These are phyloP conservation scores for Seriola rivoliana DNA, from an alignment of 2,113 vertebrate species.

Conservation along the genomic window DNA sequence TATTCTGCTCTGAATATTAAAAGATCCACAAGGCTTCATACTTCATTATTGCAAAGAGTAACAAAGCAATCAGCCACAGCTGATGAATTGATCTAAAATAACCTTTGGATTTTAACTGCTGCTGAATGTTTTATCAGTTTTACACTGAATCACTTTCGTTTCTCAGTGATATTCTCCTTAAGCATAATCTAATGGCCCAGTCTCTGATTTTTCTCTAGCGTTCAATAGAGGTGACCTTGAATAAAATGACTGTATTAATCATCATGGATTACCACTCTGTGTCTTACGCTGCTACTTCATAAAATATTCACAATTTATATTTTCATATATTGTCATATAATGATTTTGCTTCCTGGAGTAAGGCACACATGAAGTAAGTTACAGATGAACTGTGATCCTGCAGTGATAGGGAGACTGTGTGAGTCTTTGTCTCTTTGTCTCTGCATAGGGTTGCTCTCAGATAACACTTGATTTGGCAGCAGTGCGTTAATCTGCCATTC, in stretches of 20 bases:
- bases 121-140: too few relatives aligned
- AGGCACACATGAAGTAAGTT: neutral
- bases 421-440: constrained; percentile 28
- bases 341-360: neutral
- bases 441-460: neutral
- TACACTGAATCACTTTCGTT: too few relatives aligned
- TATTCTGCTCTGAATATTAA: too few relatives aligned
- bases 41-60: neutral
- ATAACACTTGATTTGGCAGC: constrained; percentile 51
- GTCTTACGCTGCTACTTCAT: neutral
- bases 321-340: neutral
- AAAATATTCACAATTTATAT: neutral
- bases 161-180: neutral
- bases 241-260: too few relatives aligned
- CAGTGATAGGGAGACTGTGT: neutral
- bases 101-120: too few relatives aligned
- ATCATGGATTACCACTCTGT: too few relatives aligned
- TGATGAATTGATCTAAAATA: neutral
- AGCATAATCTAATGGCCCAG: neutral
- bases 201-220: too few relatives aligned
- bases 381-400: neutral
- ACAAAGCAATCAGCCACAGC: neutral
- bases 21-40: neutral
- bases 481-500: constrained; percentile 55
- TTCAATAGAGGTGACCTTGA: too few relatives aligned